Base-by-base conservation (phyloP, 2,888 invertebrate species). In the Galerucella pusilla region DNA sequence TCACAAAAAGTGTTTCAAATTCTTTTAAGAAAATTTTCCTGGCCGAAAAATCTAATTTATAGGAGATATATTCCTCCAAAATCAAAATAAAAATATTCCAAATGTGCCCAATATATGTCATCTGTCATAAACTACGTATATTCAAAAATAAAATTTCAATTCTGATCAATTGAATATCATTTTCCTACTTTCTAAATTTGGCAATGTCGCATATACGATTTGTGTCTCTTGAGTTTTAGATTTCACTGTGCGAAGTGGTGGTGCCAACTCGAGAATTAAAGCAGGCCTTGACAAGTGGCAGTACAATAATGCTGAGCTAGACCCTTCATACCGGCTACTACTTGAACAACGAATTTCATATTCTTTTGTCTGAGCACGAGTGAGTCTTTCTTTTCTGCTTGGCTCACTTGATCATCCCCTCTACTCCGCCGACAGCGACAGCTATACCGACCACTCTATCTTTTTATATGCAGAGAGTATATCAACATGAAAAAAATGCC, bases 281-380 rank as follows among this genome's bases (percentile, higher is more conserved):
- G 71, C 68, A 68, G 61, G 68, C 46, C 82, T 84, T 82, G 83
- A 83, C 84, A 83, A 83, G 81, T 83, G 83, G 82, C 82, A 82
- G 81, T 80, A 81, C 80, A 81, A 82, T 83, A 80, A 80, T 82
- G 84, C 84, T 84, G 84, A 84, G 84, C 74, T 52, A 77, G 77
- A 57, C 77, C 81, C 85, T 85, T 84, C 83, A 84, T 66, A 66
- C 80, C 75, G 77, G 80, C 75, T 74, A 73, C 68, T 73, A 67
- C 74, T 71, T 67, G 70, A 66, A 74, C 72, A 68, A 49, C 84
- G 84, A 83, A 84, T 85, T 85, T 84, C 81, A 82, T 81, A 83
- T 82, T 84, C 85, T 83, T 84, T 85, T 85, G 85, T 85, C 80
- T 81, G 82, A 82, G 83, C 85, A 84, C 81, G 84, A 83, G 82